Percentiles rank a stretch among this genome's conserved stretches.
Conservation (phyloP, 2,888 invertebrate genomes). For the Pyrrhosoma nymphula region DNA sequence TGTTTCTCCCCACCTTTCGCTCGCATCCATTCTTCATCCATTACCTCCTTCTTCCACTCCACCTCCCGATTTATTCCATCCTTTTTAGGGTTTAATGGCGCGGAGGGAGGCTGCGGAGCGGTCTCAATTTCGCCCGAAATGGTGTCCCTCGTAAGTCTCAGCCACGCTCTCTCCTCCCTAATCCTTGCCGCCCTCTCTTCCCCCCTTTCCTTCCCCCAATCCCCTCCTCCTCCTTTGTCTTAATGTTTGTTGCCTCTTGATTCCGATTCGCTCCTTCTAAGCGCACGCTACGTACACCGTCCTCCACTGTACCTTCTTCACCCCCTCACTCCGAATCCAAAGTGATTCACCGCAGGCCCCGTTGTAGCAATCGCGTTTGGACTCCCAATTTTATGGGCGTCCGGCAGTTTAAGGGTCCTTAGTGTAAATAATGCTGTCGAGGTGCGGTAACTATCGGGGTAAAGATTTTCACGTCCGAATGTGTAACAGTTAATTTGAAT, state of each 20-base stretch:
- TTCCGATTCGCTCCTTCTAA: no score
- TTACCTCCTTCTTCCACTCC: slow-evolving; percentile 33
- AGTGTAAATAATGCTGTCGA: background rate
- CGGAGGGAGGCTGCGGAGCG: background rate
- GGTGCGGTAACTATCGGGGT: no score
- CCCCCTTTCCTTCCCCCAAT: background rate
- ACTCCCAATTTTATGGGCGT: background rate
- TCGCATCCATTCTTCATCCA: background rate
- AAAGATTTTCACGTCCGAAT: no score
- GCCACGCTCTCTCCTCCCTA: background rate
- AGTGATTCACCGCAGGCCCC: background rate
- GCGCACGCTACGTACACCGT: no score
- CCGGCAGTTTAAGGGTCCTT: background rate
- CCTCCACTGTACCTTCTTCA: no score
- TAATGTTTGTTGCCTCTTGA: no score
- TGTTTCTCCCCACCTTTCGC: background rate
- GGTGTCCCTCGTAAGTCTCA: slow-evolving; percentile 16
- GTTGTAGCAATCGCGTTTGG: no score
- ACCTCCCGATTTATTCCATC: slow-evolving; percentile 24
- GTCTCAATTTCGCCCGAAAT: slow-evolving; percentile 6
- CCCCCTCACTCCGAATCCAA: background rate
- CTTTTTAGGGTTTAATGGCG: slow-evolving; percentile 38
- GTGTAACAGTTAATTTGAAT: no score
- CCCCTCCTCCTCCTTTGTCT: no score
- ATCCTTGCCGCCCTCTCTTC: background rate